Percentiles rank a stretch among this genome's conserved stretches.
Conservation (phyloP, 2,113 vertebrate genomes). For the Beaufortia kweichowensis region DNA sequence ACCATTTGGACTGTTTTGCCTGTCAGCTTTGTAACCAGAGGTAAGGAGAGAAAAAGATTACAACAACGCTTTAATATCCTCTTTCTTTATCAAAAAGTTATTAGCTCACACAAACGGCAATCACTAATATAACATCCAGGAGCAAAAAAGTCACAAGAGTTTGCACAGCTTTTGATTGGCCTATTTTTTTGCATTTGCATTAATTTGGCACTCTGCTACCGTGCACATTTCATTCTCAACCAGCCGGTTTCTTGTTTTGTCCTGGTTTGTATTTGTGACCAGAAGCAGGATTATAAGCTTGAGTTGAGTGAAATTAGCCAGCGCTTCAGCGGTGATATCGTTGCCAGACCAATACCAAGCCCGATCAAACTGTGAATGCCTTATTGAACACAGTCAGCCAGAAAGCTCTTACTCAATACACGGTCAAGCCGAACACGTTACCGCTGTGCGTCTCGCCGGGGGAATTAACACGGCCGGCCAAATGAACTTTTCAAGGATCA, state of each 20-base stretch:
- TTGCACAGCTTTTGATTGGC: neutral
- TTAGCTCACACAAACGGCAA: slow-evolving; percentile 51
- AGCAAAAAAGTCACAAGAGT: neutral
- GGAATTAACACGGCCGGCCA: slow-evolving; percentile 43
- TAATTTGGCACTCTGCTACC: slow-evolving; percentile 48
- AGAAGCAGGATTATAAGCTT: slow-evolving; percentile 60
- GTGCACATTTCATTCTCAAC: slow-evolving; percentile 58
- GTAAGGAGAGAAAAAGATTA: slow-evolving; percentile 76
- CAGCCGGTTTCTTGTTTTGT: slow-evolving; percentile 45
- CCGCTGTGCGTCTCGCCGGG: slow-evolving; percentile 25
- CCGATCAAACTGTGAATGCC: slow-evolving; percentile 46
- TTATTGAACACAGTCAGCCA: slow-evolving; percentile 42
- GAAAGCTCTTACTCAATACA: slow-evolving; percentile 43
- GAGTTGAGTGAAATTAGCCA: slow-evolving; percentile 54
- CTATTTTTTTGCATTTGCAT: neutral
- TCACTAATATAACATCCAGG: neutral
- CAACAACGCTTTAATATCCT: slow-evolving; percentile 55
- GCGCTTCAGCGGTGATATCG: slow-evolving; percentile 34
- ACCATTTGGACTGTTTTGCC: slow-evolving; percentile 99
- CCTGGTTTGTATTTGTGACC: slow-evolving; percentile 56
- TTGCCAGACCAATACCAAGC: slow-evolving; percentile 41
- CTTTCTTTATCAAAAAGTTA: slow-evolving; percentile 52
- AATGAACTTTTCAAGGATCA: slow-evolving; percentile 50
- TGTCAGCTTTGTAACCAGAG: slow-evolving; percentile 99
- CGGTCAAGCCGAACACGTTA: slow-evolving; percentile 30